These are phyloP conservation scores for Drosophila picticornis DNA, from an alignment of 2,888 invertebrate genomes.

Conservation along the genomic window DNA sequence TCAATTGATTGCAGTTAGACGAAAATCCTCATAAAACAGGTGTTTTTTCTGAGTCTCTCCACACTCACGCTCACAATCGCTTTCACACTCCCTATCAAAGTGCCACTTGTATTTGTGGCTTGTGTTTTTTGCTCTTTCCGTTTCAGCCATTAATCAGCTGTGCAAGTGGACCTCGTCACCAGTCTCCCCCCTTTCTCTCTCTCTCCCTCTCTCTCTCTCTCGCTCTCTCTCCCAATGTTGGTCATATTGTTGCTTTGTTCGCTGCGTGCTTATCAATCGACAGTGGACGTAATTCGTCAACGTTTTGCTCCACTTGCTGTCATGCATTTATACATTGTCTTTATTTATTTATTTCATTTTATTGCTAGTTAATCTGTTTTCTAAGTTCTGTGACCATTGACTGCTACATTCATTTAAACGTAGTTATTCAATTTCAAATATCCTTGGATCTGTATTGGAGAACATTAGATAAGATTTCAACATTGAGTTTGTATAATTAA, in stretches of 20 bases:
- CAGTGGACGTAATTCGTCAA: conserved; percentile 24
- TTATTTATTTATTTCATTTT: neutral
- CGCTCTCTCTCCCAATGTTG: conserved; percentile 17
- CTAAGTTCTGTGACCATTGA: neutral
- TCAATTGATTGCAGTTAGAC: conserved; percentile 1
- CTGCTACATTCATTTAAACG: neutral
- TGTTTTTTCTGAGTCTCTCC: conserved; percentile 32
- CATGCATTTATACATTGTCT: conserved; percentile 23
- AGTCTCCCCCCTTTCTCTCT: conserved; percentile 11
- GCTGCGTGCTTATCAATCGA: conserved; percentile 61
- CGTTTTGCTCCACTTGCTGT: conserved; percentile 47
- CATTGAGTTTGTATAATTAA: neutral
- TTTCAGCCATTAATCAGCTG: conserved; percentile 57
- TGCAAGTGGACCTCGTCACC: conserved; percentile 10
- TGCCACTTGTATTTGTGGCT: neutral
- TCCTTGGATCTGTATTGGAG: neutral
- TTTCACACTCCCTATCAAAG: neutral
- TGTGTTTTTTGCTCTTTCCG: conserved; percentile 12
- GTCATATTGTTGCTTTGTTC: conserved; percentile 16
- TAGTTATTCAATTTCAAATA: neutral
- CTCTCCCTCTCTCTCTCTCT: conserved; percentile 18
- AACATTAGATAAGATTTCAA: neutral
- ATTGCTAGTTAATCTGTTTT: neutral
- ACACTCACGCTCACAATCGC: neutral
- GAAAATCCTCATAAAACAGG: conserved; percentile 28